Percentiles rank a stretch among this genome's conserved stretches.
These are phyloP conservation scores for Philaethria dido DNA, from an alignment of 2,888 invertebrate genomes.

Conservation along the genomic window DNA sequence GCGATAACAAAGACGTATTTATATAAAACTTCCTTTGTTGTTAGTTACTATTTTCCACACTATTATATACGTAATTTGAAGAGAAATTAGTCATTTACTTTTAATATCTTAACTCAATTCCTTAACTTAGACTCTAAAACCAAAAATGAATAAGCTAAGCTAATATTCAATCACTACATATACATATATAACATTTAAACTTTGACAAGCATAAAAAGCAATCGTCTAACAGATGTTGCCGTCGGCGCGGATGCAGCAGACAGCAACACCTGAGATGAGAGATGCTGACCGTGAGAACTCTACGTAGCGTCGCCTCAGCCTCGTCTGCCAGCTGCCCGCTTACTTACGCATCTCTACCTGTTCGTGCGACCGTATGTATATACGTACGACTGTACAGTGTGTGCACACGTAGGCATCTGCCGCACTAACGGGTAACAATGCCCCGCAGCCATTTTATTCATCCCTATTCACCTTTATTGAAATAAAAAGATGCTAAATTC, in stretches of 20 bases:
- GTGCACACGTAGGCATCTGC: slow-evolving; percentile 13
- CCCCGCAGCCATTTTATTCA: slow-evolving; percentile 13
- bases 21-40: slow-evolving; percentile 2
- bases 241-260: slow-evolving; percentile 24
- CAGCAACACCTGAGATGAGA: slow-evolving; percentile 15
- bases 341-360: slow-evolving; percentile 23
- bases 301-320: not conserved
- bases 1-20: not conserved
- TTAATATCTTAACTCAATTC: no score
- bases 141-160: not conserved
- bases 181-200: not conserved
- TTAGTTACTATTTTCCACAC: not conserved
- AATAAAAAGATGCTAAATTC: slow-evolving; percentile 15
- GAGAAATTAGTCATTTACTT: no score
- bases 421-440: slow-evolving; percentile 21
- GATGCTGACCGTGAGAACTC: slow-evolving; percentile 34
- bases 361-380: not conserved
- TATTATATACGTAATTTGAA: not conserved
- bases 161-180: not conserved
- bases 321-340: slow-evolving; percentile 32
- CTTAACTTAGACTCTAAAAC: not conserved
- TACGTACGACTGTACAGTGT: not conserved
- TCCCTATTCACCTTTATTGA: slow-evolving; percentile 21
- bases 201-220: not conserved
- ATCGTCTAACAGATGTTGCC: slow-evolving; percentile 20